Evolutionary conservation across 2,113 vertebrate species (phyloP), one percentile per base, ranked within the genome.

Genomic region (Grammomys surdaster): DNA sequence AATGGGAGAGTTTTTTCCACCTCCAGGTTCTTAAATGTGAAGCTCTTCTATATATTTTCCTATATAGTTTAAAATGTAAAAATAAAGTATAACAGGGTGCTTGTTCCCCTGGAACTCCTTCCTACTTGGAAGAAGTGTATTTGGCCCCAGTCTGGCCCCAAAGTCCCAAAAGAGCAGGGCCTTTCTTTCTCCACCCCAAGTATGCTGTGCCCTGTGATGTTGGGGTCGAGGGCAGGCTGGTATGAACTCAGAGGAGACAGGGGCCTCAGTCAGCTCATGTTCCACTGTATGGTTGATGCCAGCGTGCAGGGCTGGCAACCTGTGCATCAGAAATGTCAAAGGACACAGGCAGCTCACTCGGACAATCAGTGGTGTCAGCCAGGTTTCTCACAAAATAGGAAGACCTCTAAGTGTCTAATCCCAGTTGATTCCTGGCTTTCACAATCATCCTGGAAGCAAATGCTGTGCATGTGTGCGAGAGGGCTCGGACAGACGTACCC

Each of bases 131-230:
- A 40, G 60, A 75, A 65, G 65, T 2, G 51, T 46, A 2, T 46
- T 28, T 1, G 40, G 48, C n/a, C 36, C 54, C 12, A 4, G 19
- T 20, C 7, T 36, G 75, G 76, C 82, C 16, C 33, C 46, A n/a
- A 22, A 80, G 82, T 88, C 58, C 31, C 26, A 88, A 51, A 3
- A 10, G 31, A 76, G 26, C 17, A n/a, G 46, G 24, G 72, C n/a
- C 48, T 75, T 81, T 48, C 75, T 88, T 60, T 43, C 36, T 28
- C 5, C 13, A n/a, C 14, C 31, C 40, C 40, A 51, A 65, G n/a
- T 1, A 1, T 2, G 16, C 10, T 2, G 12, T 51, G 60, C 14
- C 11, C 8, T n/a, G 17, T 0, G 3, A n/a, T 3, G 10, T 12
- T 43, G 56, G 73, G 81, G 28, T 20, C 0, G 0, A 51, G 24